A percentile compares a stretch with the other conserved stretches of the same genome.
These are phyloP conservation scores for Chrysolophus pictus DNA, from an alignment of 2,797 vertebrate genomes.

Conservation along the genomic window DNA sequence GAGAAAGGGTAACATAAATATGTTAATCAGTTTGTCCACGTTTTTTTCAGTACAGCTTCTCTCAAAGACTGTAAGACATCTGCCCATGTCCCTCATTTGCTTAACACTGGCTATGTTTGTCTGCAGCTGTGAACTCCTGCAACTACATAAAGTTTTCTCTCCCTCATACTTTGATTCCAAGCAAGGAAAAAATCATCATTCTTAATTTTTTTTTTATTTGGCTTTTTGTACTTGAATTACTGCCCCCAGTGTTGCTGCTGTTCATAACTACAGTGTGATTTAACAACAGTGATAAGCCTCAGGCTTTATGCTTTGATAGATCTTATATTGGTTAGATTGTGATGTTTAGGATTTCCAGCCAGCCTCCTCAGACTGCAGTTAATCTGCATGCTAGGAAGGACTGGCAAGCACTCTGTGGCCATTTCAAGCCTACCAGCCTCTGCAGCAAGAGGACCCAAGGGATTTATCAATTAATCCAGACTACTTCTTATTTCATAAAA, in stretches of 20 bases:
- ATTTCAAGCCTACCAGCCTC: background rate
- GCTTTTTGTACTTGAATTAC: background rate
- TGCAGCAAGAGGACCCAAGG: background rate
- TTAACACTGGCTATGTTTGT: background rate
- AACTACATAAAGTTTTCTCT: background rate
- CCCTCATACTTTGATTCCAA: background rate
- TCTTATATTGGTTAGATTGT: background rate
- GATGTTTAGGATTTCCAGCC: background rate
- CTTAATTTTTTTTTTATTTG: background rate
- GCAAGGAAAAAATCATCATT: background rate
- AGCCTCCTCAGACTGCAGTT: background rate
- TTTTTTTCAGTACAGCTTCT: background rate
- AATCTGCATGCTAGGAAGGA: background rate
- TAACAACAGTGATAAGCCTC: background rate
- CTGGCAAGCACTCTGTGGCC: background rate
- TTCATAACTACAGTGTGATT: background rate
- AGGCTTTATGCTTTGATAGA: background rate
- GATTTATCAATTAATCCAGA: conserved; percentile 55
- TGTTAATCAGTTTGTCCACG: background rate
- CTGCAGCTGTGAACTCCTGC: background rate
- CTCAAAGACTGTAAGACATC: background rate
- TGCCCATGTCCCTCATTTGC: background rate
- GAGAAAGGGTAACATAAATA: background rate
- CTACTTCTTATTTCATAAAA: conserved; percentile 60
- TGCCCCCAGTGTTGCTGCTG: background rate